Conservation (phyloP, 1,140 invertebrate genomes). For the Drosophila ambigua region DNA sequence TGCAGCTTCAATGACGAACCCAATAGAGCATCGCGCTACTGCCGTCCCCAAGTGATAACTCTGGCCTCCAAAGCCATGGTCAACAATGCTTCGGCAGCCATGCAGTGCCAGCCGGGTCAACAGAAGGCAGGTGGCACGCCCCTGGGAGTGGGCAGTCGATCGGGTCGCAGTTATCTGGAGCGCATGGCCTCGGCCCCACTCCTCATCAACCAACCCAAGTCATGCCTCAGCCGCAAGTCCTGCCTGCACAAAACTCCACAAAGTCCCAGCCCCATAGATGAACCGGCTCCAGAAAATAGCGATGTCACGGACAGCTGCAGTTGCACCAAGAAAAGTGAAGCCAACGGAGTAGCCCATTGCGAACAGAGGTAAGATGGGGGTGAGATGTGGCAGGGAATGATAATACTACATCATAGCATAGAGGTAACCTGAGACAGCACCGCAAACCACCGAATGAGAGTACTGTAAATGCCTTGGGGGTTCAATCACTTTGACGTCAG, state of each 20-base stretch:
- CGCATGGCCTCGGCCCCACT: constrained; percentile 74
- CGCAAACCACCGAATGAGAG: constrained; percentile 1
- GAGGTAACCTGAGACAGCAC: constrained; percentile 43
- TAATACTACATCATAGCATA: constrained; percentile 35
- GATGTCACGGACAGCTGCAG: constrained; percentile 40
- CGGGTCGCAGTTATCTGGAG: constrained; percentile 71
- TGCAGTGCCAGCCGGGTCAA: constrained; percentile 45
- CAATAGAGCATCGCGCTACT: constrained; percentile 77
- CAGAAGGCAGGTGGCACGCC: constrained; percentile 61
- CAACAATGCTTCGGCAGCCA: constrained; percentile 71
- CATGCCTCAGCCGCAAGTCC: constrained; percentile 79
- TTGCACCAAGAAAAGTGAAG: constrained; percentile 24
- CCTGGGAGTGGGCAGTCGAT: constrained; percentile 66
- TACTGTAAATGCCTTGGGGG: constrained; percentile 24
- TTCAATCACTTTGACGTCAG: constrained; percentile 56
- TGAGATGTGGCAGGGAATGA: constrained; percentile 5
- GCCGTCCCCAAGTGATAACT: constrained; percentile 79
- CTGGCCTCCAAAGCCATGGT: constrained; percentile 82
- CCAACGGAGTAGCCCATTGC: constrained; percentile 36
- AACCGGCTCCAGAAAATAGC: constrained; percentile 22
- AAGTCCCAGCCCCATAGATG: constrained; percentile 40
- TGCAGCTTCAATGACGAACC: constrained; percentile 80
- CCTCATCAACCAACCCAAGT: constrained; percentile 68
- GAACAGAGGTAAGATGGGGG: constrained; percentile 64
- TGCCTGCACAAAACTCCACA: constrained; percentile 67